Percentiles rank a stretch among this genome's conserved stretches.
These are phyloP conservation scores for Aphaenogaster floridana DNA, from an alignment of 1,140 invertebrate species.

Conservation along the genomic window DNA sequence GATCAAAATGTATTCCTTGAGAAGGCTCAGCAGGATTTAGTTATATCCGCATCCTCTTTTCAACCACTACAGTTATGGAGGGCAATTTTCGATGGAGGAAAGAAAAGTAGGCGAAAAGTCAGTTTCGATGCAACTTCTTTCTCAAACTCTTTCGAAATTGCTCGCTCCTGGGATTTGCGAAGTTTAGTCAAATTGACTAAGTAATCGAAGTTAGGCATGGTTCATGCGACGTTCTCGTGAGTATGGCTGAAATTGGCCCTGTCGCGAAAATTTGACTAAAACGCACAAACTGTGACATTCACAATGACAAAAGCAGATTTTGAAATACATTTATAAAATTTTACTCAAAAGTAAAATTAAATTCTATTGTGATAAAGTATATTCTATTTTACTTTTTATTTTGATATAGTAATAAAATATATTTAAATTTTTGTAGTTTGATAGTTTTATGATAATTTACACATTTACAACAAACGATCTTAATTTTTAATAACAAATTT, in stretches of 20 bases:
- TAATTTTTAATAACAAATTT: too few species aligned
- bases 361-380: background rate
- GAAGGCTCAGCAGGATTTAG: background rate
- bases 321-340: background rate
- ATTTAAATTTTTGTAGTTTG: background rate
- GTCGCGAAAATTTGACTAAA: background rate
- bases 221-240: slow-evolving; percentile 6
- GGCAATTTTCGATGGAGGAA: slow-evolving; percentile 20
- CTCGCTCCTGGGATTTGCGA: slow-evolving; percentile 64
- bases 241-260: slow-evolving; percentile 1
- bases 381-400: background rate
- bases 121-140: slow-evolving; percentile 48
- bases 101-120: slow-evolving; percentile 22
- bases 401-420: background rate
- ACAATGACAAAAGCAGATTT: background rate
- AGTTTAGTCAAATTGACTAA: slow-evolving; percentile 59
- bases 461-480: too few species aligned
- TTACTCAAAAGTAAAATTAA: background rate
- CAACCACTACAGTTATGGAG: background rate
- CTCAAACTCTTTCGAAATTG: slow-evolving; percentile 63
- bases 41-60: background rate
- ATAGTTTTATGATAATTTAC: background rate
- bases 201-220: slow-evolving; percentile 48
- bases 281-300: background rate
- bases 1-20: slow-evolving; percentile 5